Conservation (phyloP, 37 sponge, comb jelly and placozoan genomes). For the Halisarca cf. caerulea region DNA sequence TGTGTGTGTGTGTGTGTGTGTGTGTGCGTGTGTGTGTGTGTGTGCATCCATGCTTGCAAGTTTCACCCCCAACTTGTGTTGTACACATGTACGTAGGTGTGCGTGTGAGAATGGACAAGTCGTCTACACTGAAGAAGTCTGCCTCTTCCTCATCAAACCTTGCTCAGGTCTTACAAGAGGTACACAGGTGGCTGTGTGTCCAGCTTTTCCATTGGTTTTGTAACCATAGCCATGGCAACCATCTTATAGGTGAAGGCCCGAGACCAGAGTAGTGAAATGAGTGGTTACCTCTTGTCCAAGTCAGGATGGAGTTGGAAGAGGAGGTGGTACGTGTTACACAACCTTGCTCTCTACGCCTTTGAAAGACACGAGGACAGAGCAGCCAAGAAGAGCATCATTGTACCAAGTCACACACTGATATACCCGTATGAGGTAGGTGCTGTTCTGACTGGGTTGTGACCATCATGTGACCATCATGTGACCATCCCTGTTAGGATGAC, state of each 20-base stretch:
- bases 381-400: constrained; percentile 15
- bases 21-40: background rate
- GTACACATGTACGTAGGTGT: constrained; percentile 18
- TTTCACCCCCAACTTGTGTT: background rate
- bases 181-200: no score
- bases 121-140: background rate
- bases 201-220: no score
- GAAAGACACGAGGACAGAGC: constrained; percentile 64
- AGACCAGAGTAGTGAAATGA: constrained; percentile 71
- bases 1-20: background rate
- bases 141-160: background rate
- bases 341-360: constrained; percentile 77
- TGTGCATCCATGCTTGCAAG: background rate
- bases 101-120: background rate
- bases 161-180: background rate
- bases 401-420: constrained; percentile 2
- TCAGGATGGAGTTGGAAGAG: constrained; percentile 72
- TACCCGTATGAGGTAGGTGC: constrained; percentile 12
- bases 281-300: constrained; percentile 69
- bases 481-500: constrained; percentile 31
- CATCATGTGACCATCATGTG: background rate
- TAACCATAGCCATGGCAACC: background rate
- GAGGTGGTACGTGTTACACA: constrained; percentile 74
- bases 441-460: background rate
- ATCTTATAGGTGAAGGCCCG: constrained; percentile 65